Percentiles rank a stretch among this genome's conserved stretches.
Conservation (phyloP, 2,888 invertebrate genomes). For the Minunthozetes semirufus region DNA sequence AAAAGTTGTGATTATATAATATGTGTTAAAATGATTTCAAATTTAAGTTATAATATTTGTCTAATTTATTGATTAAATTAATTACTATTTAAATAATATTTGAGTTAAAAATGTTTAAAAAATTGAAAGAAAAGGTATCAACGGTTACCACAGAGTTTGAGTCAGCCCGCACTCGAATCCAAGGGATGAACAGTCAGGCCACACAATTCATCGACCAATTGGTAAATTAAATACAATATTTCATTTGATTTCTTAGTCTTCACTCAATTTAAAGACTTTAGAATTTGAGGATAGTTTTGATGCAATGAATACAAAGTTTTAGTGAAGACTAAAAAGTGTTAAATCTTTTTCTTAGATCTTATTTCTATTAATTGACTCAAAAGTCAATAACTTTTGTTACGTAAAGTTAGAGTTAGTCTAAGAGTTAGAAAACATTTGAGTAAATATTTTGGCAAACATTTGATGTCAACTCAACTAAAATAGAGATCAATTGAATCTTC, state of each 20-base stretch:
- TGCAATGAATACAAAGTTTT: neutral
- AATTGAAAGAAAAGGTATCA: conserved; percentile 35
- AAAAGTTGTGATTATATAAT: neutral
- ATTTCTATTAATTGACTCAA: conserved; percentile 8
- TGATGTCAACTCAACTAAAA: neutral
- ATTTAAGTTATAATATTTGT: neutral
- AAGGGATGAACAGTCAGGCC: neutral
- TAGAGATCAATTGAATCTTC: neutral
- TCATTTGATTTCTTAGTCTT: too few relatives aligned
- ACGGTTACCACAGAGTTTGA: conserved; percentile 3
- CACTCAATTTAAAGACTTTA: neutral
- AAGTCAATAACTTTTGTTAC: neutral
- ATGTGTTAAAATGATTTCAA: neutral
- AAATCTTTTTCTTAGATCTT: neutral
- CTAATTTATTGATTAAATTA: neutral
- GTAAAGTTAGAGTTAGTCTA: neutral
- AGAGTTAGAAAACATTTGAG: neutral
- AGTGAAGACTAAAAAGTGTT: conserved; percentile 1
- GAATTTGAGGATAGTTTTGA: neutral
- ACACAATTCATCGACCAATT: conserved; percentile 17
- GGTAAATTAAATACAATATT: neutral
- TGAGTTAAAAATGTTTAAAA: conserved; percentile 31
- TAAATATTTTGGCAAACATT: conserved; percentile 18
- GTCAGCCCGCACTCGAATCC: neutral
- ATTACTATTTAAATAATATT: neutral